Evolutionary conservation across 2,888 invertebrate genomes (phyloP), one percentile per base, ranked within the genome.

Genomic region (Pristionchus entomophagus): DNA sequence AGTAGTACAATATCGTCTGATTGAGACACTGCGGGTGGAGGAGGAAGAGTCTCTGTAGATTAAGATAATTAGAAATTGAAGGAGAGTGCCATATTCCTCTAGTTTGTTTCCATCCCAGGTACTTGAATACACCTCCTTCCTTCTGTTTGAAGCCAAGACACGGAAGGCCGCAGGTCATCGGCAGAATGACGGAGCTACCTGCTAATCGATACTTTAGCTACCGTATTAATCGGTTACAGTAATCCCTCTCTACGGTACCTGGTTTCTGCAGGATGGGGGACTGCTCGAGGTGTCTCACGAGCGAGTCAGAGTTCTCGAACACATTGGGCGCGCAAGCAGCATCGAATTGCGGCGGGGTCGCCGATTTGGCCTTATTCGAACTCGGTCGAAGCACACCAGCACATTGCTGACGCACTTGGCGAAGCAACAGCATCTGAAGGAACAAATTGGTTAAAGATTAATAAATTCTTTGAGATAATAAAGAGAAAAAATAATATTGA

Each of bases 61-160:
- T 59, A 14, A 14, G 8, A 14, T 6, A 45, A n/a, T n/a, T n/a
- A n/a, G n/a, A n/a, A n/a, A n/a, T n/a, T 8, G 8, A n/a, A 22
- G 14, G 6, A 45, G 14, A 14, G 8, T 45, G 8, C 45, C 6
- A 45, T 45, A 14, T 10, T 45, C 14, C 45, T 45, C 14, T 45
- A 6, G 14, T 78, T n/a, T n/a, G n/a, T n/a, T n/a, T n/a, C n/a
- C n/a, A 49, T 38, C 29, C 22, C 32, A 53, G 45, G 62, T 45
- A 83, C 83, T 62, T 59, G 78, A 85, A 85, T 19, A 85, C 62
- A 6, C 85, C 85, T n/a, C 85, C 85, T 14, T 78, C 78, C 78
- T 56, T 78, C 41, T 85, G 85, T 32, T 85, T 85, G 77, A 77
- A 78, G 12, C 85, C 85, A 10, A 85, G 51, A 59, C 85, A 85